A percentile compares a stretch with the other conserved stretches of the same genome.
These are phyloP conservation scores for Bombus confusus DNA, from an alignment of 1,140 invertebrate genomes.

Conservation along the genomic window DNA sequence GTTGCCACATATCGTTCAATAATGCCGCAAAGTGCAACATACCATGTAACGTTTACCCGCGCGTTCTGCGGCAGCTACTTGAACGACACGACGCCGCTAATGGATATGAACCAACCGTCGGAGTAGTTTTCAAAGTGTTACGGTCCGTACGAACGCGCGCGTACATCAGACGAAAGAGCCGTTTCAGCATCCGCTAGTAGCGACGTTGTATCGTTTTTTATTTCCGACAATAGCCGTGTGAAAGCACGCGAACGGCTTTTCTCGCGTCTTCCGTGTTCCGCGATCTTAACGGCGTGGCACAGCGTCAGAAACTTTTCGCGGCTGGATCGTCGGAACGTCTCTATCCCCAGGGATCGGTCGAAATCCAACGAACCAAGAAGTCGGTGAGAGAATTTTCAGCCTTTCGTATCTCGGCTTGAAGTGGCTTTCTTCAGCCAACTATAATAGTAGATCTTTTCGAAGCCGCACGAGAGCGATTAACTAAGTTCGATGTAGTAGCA, in stretches of 20 bases:
- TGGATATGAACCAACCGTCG: neutral
- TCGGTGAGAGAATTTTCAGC: neutral
- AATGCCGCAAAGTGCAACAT: constrained; percentile 43
- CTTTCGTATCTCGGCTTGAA: neutral
- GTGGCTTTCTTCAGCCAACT: neutral
- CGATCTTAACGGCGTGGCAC: neutral
- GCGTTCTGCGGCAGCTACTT: neutral
- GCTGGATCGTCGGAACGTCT: neutral
- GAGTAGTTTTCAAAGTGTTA: constrained; percentile 2
- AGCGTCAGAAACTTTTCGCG: neutral
- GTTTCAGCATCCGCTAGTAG: neutral
- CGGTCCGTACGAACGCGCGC: neutral
- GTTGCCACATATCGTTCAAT: constrained; percentile 68
- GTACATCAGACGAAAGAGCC: neutral
- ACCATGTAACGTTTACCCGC: constrained; percentile 5
- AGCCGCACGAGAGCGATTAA: constrained; percentile 20
- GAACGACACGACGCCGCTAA: neutral
- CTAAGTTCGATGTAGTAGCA: neutral
- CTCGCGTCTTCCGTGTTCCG: neutral
- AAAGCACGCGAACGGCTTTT: no score
- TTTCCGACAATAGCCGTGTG: no score
- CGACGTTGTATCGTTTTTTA: neutral
- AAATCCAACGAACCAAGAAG: neutral
- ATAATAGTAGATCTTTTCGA: neutral
- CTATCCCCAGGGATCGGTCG: neutral